Conservation (phyloP, 2,113 vertebrate genomes). For the Petaurus breviceps region DNA sequence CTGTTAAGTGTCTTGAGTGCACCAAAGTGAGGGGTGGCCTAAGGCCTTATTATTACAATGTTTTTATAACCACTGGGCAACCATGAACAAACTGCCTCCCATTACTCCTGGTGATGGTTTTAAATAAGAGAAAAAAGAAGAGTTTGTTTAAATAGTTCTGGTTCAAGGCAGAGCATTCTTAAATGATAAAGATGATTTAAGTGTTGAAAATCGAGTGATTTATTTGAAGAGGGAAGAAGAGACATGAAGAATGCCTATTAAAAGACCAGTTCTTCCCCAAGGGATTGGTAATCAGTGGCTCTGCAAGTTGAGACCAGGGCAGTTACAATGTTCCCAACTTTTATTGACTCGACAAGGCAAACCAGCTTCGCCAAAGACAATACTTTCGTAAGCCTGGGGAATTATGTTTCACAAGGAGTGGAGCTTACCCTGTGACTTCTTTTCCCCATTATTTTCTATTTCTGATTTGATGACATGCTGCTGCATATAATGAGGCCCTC, state of each 20-base stretch:
- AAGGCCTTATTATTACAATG: constrained; percentile 7
- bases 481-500: background rate
- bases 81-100: background rate
- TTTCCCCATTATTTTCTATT: background rate
- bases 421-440: background rate
- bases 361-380: constrained; percentile 28
- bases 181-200: constrained; percentile 48
- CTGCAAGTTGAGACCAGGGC: constrained; percentile 9
- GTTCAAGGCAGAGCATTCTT: constrained; percentile 43
- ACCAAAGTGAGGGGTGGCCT: background rate
- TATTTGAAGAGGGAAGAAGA: constrained; percentile 49
- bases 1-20: background rate
- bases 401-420: background rate
- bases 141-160: constrained; percentile 44
- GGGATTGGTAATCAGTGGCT: background rate
- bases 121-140: background rate
- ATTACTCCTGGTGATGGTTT: background rate
- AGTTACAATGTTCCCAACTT: constrained; percentile 52
- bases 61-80: background rate
- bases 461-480: constrained; percentile 5
- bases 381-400: background rate
- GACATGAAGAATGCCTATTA: constrained; percentile 22
- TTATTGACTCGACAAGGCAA: constrained; percentile 54
- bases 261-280: constrained; percentile 46
- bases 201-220: constrained; percentile 51